A percentile compares a stretch with the other conserved stretches of the same genome.
These are phyloP conservation scores for Cyprinella venusta DNA, from an alignment of 2,797 vertebrate species.

Conservation along the genomic window DNA sequence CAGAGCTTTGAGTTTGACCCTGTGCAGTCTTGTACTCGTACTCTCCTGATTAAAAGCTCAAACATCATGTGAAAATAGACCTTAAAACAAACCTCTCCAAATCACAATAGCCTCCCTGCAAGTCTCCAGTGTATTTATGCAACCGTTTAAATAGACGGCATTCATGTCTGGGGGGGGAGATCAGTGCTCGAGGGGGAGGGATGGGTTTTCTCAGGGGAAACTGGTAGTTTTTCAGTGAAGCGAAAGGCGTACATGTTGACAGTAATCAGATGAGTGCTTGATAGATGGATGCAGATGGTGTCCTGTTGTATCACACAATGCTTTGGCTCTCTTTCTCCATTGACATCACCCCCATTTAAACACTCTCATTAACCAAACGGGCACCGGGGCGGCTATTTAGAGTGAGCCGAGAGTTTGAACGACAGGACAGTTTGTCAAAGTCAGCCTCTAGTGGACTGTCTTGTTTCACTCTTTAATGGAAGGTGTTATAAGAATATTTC, in stretches of 20 bases:
- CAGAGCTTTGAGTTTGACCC: slow-evolving; percentile 9
- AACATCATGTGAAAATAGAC: slow-evolving; percentile 2
- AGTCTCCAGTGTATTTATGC: slow-evolving; percentile 18
- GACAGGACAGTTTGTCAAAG: slow-evolving; percentile 57
- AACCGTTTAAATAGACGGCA: slow-evolving; percentile 32
- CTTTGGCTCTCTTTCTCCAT: slow-evolving; percentile 74
- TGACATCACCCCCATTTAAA: slow-evolving; percentile 79
- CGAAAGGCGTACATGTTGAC: slow-evolving; percentile 46
- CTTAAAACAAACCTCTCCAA: slow-evolving; percentile 40
- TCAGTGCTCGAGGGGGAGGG: slow-evolving; percentile 9
- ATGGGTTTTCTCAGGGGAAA: slow-evolving; percentile 23
- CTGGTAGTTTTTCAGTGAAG: slow-evolving; percentile 17
- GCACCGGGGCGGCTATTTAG: slow-evolving; percentile 65
- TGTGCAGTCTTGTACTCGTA: slow-evolving; percentile 36
- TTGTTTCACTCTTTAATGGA: slow-evolving; percentile 13
- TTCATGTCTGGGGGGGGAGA: slow-evolving; percentile 22
- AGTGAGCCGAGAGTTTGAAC: slow-evolving; percentile 41
- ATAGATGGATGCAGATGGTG: slow-evolving; percentile 72
- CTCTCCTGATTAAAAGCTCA: slow-evolving; percentile 33
- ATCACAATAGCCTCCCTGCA: slow-evolving; percentile 23
- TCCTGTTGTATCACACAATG: slow-evolving; percentile 70
- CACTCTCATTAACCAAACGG: slow-evolving; percentile 59
- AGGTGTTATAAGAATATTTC: background rate
- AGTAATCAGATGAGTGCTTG: slow-evolving; percentile 71
- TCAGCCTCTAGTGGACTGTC: slow-evolving; percentile 31